Evolutionary conservation across 2,888 invertebrate genomes (phyloP), one percentile per base, ranked within the genome.

Genomic region (Spisula subtruncata): DNA sequence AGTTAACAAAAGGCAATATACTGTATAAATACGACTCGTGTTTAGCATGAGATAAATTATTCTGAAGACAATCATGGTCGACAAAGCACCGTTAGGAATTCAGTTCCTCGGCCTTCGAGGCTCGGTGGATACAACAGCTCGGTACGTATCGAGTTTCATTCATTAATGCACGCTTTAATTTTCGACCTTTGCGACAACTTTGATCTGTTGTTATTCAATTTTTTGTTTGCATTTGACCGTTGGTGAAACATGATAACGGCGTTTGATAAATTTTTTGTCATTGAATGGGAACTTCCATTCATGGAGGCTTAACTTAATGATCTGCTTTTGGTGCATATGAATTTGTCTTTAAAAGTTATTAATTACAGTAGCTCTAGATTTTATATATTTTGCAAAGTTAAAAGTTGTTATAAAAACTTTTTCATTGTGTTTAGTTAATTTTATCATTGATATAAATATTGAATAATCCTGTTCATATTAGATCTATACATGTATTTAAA

Each of bases 1-100:
- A 54, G 25, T 29, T 16, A 54, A 25, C 46, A 81, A 25, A 48
- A 48, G 16, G 25, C 35, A 81, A 2, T 41, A 41, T 41, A 41
- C 41, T 81, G 10, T n/a, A 81, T 81, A n/a, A n/a, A n/a, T n/a
- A n/a, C n/a, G 48, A 48, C 81, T 25, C 81, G 81, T 48, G 20
- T 82, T 82, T 54, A 85, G n/a, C 51, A 12, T 41, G 35, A 85
- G 56, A 80, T 80, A 85, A 80, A 80, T 32, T 75, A 32, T 29
- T 20, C 0, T 8, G 10, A 16, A 10, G 6, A 54, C n/a, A 35
- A 71, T 25, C n/a, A 85, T 85, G 85, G 80, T 54, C 80, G 80
- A 60, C 16, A 18, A 48, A 83, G 82, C 86, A 88, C 91, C 91
- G 80, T 81, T 91, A 82, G 89, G 89, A 56, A 90, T 91, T 71